Conservation (phyloP, 2,888 invertebrate species). For the Athrips mouffetella region DNA sequence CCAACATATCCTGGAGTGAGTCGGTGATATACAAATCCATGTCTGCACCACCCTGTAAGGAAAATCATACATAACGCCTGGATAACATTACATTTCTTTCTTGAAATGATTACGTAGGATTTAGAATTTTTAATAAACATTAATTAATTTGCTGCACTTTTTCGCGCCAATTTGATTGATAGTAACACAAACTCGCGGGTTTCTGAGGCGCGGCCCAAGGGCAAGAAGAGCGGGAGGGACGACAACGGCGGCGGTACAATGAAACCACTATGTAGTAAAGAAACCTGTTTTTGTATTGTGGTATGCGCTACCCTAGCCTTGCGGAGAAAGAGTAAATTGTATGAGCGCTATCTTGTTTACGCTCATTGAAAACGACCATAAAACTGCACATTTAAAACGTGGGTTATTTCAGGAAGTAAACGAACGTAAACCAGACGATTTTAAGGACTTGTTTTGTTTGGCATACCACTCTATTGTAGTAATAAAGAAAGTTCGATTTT, state of each 20-base stretch:
- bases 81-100: too few relatives aligned
- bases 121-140: constrained; percentile 10
- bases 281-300: constrained; percentile 69
- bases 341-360: constrained; percentile 35
- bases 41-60: constrained; percentile 74
- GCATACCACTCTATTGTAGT: neutral
- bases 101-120: too few relatives aligned
- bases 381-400: constrained; percentile 20
- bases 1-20: constrained; percentile 93
- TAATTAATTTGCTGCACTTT: constrained; percentile 20
- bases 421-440: too few relatives aligned
- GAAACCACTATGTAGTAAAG: constrained; percentile 67
- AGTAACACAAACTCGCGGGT: constrained; percentile 20
- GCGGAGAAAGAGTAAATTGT: constrained; percentile 34
- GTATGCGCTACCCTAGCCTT: constrained; percentile 56
- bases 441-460: constrained; percentile 11
- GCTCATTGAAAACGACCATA: constrained; percentile 27
- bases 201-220: constrained; percentile 15
- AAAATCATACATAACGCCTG: constrained; percentile 22
- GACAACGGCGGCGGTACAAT: constrained; percentile 56
- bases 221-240: constrained; percentile 38
- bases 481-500: neutral
- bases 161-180: constrained; percentile 50
- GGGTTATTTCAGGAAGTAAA: constrained; percentile 18
- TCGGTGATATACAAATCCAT: constrained; percentile 82